These are phyloP conservation scores for Fistularia tabacaria DNA, from an alignment of 2,797 vertebrate genomes.

Conservation along the genomic window DNA sequence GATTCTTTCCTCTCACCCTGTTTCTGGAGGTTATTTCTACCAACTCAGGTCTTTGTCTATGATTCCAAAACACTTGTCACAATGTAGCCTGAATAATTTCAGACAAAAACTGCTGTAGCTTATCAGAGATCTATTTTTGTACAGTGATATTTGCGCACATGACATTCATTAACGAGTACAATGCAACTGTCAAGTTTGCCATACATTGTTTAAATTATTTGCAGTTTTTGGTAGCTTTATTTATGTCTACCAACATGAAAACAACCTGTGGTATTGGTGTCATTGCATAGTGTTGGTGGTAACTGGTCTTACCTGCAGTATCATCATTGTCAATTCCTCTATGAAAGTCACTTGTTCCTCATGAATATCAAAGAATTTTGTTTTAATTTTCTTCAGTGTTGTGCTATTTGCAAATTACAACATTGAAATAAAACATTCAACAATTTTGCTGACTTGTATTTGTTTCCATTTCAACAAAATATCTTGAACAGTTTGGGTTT, in stretches of 20 bases:
- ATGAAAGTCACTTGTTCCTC: conserved; percentile 10
- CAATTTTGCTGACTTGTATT: conserved; percentile 4
- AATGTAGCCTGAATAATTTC: conserved; percentile 21
- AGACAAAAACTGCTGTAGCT: conserved; percentile 45
- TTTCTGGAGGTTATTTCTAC: conserved; percentile 39
- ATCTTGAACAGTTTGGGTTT: too few species aligned
- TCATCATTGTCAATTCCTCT: conserved; percentile 22
- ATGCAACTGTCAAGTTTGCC: conserved; percentile 40
- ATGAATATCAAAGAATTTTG: conserved; percentile 2
- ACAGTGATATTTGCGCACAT: conserved; percentile 51
- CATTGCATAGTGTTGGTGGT: conserved; percentile 31
- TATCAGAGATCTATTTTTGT: conserved; percentile 64
- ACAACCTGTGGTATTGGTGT: conserved; percentile 36
- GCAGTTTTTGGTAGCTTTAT: conserved; percentile 18
- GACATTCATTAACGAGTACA: conserved; percentile 34
- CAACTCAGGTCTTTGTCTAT: conserved; percentile 63
- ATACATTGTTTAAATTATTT: conserved; percentile 51
- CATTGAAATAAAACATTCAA: conserved; percentile 4
- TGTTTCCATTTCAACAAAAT: too few species aligned
- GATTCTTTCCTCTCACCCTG: conserved; percentile 18
- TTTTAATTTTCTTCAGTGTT: too few species aligned
- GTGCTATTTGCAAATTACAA: too few species aligned
- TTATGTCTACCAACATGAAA: conserved; percentile 26
- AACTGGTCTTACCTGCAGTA: conserved; percentile 21
- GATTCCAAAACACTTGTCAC: conserved; percentile 37